Base-by-base conservation (phyloP, 1,140 invertebrate genomes). In the Homarus americanus region DNA sequence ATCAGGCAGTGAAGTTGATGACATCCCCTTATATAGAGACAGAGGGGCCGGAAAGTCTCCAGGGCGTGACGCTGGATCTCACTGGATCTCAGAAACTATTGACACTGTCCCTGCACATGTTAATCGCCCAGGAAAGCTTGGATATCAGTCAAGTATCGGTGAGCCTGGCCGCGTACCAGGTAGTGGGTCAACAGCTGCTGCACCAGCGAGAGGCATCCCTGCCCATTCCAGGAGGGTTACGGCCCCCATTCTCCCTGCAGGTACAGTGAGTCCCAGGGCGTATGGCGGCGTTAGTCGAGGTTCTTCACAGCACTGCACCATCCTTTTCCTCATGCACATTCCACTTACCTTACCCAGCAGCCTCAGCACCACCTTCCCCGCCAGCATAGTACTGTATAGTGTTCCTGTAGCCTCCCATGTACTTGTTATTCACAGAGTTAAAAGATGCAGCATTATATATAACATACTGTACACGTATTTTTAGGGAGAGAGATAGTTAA, bases 231-330 rank as follows among this genome's bases (percentile, higher is more conserved):
- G 76, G 76, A 49, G 76, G 76, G 76, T 49, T 24, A 32, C n/a
- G 10, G 28, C 40, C 28, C 41, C 36, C 44, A 28, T 41, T 7
- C 40, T 79, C 76, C 24, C 24, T 10, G n/a, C 40, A 79, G 76
- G 76, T 79, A 79, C 76, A 79, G 40, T 76, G 34, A 41, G 75
- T 79, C 40, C 76, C 76, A 44, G n/a, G 44, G 36, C 32, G 28
- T 28, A 41, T 10, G 76, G 76, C 76, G 28, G 44, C 38, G 72
- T 24, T 79, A 49, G 75, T 78, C 20, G 75, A 78, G 76, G 28
- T 40, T 79, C 36, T 7, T 24, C 24, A 49, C 41, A 41, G 10
- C 41, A 41, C 73, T 40, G 38, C 2, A 78, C n/a, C 44, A 49
- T 49, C 44, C 44, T 49, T 7, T 32, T 24, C n/a, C n/a, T 32